Evolutionary conservation across 1,140 invertebrate species (phyloP), one percentile per base, ranked within the genome.

Genomic region (Cephus cinctus): DNA sequence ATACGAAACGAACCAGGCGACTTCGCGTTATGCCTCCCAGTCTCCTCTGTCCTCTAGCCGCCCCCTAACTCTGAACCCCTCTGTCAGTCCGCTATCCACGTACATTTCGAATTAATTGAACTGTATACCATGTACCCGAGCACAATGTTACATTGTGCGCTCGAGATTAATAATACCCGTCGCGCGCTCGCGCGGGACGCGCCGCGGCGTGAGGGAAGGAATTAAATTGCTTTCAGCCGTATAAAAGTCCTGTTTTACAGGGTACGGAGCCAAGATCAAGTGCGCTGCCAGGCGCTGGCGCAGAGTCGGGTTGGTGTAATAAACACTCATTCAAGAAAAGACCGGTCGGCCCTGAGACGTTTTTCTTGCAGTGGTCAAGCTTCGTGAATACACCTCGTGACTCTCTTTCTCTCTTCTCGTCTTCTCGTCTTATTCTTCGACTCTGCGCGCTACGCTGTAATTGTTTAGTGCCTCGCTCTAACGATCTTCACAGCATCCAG

Each of bases 61-160:
- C 34, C 40, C 31, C 30, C 45, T 15, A 25, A 15, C 34, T 31
- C 20, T 4, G 25, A 25, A 19, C 30, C 23, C 39, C n/a, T n/a
- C n/a, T n/a, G n/a, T n/a, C 40, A 43, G 44, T 49, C 51, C 21
- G 47, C 5, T 35, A 56, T 57, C 45, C 54, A 39, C 52, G 57
- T 53, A 57, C 47, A 58, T 65, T 62, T 54, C 50, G 50, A 60
- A 64, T 65, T 65, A 65, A 65, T 65, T 65, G 61, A 64, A 64
- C 53, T 48, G 54, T 54, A 52, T 38, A 50, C 5, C 25, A 14
- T 16, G 52, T 46, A 51, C 50, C 46, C 35, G 32, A 47, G 47
- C 57, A 64, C 65, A 69, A 63, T 62, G 66, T 59, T 60, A 63
- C 57, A 57, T 65, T 57, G 61, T 60, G 34, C 30, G 47, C 54